Percentiles rank a stretch among this genome's conserved stretches.
These are phyloP conservation scores for Dolichotis patagonum DNA, from an alignment of 2,113 vertebrate species.

Conservation along the genomic window DNA sequence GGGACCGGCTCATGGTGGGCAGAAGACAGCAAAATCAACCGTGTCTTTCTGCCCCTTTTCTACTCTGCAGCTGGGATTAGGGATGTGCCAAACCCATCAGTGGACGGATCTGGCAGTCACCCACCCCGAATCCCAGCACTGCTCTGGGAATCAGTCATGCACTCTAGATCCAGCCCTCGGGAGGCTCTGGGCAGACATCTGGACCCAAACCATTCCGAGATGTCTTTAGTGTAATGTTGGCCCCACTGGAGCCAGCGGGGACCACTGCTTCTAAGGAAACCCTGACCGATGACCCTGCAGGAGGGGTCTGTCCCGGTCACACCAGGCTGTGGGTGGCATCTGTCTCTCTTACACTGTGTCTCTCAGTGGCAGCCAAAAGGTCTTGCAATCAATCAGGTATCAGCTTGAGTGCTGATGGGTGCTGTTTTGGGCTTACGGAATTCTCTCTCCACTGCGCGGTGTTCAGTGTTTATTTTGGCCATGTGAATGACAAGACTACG, in stretches of 20 bases:
- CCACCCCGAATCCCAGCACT: no score
- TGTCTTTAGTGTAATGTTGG: no score
- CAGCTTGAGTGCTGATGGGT: background rate
- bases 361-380: background rate
- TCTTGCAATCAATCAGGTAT: background rate
- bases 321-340: background rate
- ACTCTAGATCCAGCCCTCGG: no score
- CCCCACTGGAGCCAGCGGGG: background rate
- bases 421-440: background rate
- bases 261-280: background rate
- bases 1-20: background rate
- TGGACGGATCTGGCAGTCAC: no score
- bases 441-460: background rate
- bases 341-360: background rate
- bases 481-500: accelerated
- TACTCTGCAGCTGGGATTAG: background rate
- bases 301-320: background rate
- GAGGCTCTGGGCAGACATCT: no score
- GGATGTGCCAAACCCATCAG: background rate
- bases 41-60: background rate
- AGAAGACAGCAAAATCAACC: background rate
- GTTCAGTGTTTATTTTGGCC: background rate
- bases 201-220: no score
- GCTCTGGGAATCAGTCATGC: no score
- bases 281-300: background rate